phyloP scores from a whole-genome alignment of 2,113 vertebrate species.

The Pitta sordida region DNA sequence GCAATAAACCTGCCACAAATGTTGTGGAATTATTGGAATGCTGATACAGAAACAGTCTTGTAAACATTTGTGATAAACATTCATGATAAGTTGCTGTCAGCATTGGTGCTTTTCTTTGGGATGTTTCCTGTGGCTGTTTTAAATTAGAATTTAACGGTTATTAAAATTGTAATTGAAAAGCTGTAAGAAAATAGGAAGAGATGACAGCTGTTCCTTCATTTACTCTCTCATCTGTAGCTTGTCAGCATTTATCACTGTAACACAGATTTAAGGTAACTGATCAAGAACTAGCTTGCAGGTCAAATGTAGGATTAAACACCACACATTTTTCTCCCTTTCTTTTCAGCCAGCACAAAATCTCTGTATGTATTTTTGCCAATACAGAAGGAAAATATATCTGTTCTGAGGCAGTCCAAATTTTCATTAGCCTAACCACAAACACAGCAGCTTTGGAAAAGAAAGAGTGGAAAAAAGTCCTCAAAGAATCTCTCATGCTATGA shows the following conservation, averaged over 20 bases:
- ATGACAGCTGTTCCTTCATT: background rate
- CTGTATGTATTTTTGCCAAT: background rate
- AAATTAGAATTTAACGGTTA: background rate
- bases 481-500: background rate
- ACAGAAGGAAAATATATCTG: background rate
- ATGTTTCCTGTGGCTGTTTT: background rate
- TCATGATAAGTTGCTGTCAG: background rate
- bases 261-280: background rate
- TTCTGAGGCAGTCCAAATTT: background rate
- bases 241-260: background rate
- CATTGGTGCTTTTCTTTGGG: background rate
- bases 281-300: background rate
- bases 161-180: background rate
- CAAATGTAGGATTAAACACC: background rate
- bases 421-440: background rate
- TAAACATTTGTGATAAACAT: background rate
- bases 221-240: background rate
- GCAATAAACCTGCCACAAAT: background rate
- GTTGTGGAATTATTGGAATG: background rate
- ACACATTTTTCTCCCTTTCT: background rate
- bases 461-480: background rate
- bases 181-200: background rate
- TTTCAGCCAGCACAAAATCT: background rate
- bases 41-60: background rate
- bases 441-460: background rate